These are phyloP conservation scores for Hydriomena furcata DNA, from an alignment of 2,888 invertebrate genomes.

Conservation along the genomic window DNA sequence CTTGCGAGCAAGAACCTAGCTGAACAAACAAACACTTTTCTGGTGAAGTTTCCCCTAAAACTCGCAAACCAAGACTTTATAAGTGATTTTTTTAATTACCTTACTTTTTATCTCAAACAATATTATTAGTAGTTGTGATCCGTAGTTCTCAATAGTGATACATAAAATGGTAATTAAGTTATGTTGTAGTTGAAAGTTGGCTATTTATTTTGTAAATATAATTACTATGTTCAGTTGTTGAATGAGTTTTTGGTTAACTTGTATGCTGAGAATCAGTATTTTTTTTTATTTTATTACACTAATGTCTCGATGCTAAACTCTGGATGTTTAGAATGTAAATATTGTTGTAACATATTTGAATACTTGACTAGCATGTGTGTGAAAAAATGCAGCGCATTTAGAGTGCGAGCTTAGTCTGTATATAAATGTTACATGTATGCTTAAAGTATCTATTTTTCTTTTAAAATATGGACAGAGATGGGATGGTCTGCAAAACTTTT, in stretches of 20 bases:
- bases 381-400: slow-evolving; percentile 56
- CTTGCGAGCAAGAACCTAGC: slow-evolving; percentile 21
- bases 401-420: slow-evolving; percentile 72
- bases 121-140: slow-evolving; percentile 32
- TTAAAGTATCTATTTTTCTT: slow-evolving; percentile 60
- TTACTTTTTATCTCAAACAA: slow-evolving; percentile 22
- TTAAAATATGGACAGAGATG: slow-evolving; percentile 46
- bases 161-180: slow-evolving; percentile 15
- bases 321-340: slow-evolving; percentile 43
- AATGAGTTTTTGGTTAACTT: slow-evolving; percentile 19
- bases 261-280: slow-evolving; percentile 46
- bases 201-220: slow-evolving; percentile 35
- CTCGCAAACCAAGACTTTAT: slow-evolving; percentile 17
- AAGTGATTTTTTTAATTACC: slow-evolving; percentile 17
- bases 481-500: slow-evolving; percentile 31
- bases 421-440: slow-evolving; percentile 70
- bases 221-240: slow-evolving; percentile 20
- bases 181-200: slow-evolving; percentile 26
- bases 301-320: slow-evolving; percentile 30
- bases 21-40: slow-evolving; percentile 10
- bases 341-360: slow-evolving; percentile 48
- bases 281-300: slow-evolving; percentile 42
- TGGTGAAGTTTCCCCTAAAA: slow-evolving; percentile 18
- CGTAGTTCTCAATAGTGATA: slow-evolving; percentile 31
- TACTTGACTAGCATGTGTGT: slow-evolving; percentile 46